These are phyloP conservation scores for Apamea monoglypha DNA, from an alignment of 2,888 invertebrate species.

Conservation along the genomic window DNA sequence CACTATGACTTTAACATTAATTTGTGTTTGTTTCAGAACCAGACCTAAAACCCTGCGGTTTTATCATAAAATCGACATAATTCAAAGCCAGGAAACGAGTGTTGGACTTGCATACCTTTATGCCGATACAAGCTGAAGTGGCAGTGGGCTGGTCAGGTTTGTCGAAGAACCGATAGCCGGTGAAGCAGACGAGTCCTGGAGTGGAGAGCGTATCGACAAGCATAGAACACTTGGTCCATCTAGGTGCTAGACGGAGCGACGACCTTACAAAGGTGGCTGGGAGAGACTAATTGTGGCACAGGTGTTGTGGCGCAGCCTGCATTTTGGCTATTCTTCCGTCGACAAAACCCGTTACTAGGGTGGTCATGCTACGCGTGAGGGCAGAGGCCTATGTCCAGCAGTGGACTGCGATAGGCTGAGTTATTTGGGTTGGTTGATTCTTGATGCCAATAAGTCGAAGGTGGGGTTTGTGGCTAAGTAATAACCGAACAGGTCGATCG, in stretches of 20 bases:
- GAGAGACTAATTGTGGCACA: not conserved
- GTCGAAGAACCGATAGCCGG: not conserved
- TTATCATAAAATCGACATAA: not conserved
- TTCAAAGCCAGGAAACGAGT: not conserved
- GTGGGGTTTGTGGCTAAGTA: too few relatives aligned
- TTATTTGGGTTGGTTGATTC: not conserved
- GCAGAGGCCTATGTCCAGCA: not conserved
- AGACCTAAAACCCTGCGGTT: not conserved
- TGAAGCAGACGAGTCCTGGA: not conserved
- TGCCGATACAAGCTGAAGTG: not conserved
- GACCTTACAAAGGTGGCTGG: too few relatives aligned
- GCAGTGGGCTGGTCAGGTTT: not conserved
- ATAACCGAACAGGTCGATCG: too few relatives aligned
- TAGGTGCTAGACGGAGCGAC: not conserved
- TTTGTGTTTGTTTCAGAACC: not conserved
- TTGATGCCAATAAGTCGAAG: too few relatives aligned
- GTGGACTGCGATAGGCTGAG: not conserved
- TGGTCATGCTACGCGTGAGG: not conserved
- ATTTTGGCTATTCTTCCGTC: too few relatives aligned
- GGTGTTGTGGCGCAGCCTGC: not conserved
- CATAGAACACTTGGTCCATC: not conserved
- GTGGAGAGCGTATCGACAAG: not conserved
- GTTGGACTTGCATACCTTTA: too few relatives aligned
- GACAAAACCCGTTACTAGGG: too few relatives aligned
- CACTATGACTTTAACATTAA: not conserved